phyloP scores from a whole-genome alignment of 1,140 invertebrate species.

The Drosophila cardini region DNA sequence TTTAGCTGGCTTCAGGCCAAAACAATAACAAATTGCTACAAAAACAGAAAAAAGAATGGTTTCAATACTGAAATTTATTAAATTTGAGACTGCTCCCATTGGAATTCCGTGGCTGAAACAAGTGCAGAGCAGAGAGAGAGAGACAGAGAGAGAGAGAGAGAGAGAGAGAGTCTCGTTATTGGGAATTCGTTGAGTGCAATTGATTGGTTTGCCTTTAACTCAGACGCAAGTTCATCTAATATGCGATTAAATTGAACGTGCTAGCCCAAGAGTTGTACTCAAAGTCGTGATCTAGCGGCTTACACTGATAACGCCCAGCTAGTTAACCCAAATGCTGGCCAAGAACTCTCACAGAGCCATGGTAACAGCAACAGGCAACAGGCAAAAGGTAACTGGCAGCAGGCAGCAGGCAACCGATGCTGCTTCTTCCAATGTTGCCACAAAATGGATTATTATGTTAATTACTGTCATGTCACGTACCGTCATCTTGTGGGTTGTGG shows the following conservation, averaged over 20 bases:
- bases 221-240: conserved; percentile 44
- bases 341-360: conserved; percentile 13
- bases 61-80: background rate
- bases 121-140: background rate
- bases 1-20: background rate
- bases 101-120: background rate
- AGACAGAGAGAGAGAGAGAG: no score
- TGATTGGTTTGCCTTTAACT: conserved; percentile 29
- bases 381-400: conserved; percentile 17
- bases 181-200: conserved; percentile 29
- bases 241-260: conserved; percentile 70
- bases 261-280: conserved; percentile 11
- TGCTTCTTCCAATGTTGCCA: conserved; percentile 62
- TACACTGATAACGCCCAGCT: conserved; percentile 71
- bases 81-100: background rate
- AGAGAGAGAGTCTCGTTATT: background rate
- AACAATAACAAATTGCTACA: background rate
- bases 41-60: background rate
- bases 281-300: conserved; percentile 65
- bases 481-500: conserved; percentile 28
- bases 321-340: conserved; percentile 69
- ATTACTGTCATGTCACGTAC: conserved; percentile 77
- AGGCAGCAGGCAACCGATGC: conserved; percentile 19
- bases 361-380: conserved; percentile 28
- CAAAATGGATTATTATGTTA: conserved; percentile 81